Evolutionary conservation across 2,113 vertebrate species (phyloP).

Genomic region (Hipposideros armiger): DNA sequence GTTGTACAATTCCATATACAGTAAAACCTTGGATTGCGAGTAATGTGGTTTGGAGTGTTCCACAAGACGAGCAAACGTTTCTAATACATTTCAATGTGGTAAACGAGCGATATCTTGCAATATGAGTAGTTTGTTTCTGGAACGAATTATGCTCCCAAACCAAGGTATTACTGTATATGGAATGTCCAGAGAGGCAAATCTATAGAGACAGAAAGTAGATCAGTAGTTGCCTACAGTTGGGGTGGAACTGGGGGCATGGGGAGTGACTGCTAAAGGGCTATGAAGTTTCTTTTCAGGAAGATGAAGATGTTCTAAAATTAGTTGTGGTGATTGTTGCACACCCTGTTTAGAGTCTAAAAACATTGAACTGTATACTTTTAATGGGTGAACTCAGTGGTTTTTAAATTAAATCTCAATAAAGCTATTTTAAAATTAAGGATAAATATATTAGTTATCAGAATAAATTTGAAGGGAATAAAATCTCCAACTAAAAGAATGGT

Average conservation of each 20-base stretch:
- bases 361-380: neutral
- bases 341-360: neutral
- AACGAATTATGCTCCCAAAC: too few species aligned
- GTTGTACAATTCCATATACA: neutral
- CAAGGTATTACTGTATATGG: too few species aligned
- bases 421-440: neutral
- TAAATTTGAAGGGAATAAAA: neutral
- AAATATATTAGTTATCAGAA: neutral
- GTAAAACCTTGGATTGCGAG: too few species aligned
- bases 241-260: too few species aligned
- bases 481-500: neutral
- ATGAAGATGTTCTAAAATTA: neutral
- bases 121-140: too few species aligned
- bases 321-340: neutral
- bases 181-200: neutral
- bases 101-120: too few species aligned
- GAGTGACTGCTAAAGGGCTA: neutral
- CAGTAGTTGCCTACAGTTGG: neutral
- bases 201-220: neutral
- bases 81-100: too few species aligned
- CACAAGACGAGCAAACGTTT: too few species aligned
- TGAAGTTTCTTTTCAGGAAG: neutral
- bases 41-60: too few species aligned
- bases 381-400: neutral
- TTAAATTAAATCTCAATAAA: neutral